phyloP scores from a whole-genome alignment of 1,140 invertebrate genomes.

The Nylanderia fulva region DNA sequence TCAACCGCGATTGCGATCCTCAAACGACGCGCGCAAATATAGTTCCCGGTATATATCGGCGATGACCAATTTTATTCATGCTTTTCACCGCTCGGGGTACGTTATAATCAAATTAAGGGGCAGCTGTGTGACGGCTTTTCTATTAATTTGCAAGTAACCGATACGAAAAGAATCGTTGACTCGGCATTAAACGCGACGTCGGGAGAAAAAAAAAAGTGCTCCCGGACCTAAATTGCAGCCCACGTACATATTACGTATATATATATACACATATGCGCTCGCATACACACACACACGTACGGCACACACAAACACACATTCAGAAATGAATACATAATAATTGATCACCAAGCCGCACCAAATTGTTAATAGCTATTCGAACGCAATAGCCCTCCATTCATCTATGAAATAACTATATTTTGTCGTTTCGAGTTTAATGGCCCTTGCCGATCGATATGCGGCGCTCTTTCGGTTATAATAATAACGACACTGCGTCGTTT shows the following conservation, averaged over 20 bases:
- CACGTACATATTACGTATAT: not conserved
- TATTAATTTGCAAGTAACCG: constrained; percentile 33
- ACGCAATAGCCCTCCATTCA: constrained; percentile 57
- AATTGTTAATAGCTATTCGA: constrained; percentile 56
- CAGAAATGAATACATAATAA: constrained; percentile 43
- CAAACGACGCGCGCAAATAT: constrained; percentile 22
- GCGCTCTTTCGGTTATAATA: constrained; percentile 61
- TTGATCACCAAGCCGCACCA: constrained; percentile 40
- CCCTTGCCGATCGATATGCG: constrained; percentile 43
- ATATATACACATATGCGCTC: too few species aligned
- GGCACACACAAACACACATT: not conserved
- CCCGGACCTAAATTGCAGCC: not conserved
- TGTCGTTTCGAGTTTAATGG: constrained; percentile 62
- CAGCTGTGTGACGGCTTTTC: constrained; percentile 7
- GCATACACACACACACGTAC: too few species aligned
- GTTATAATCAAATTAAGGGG: constrained; percentile 20
- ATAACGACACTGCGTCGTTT: constrained; percentile 66
- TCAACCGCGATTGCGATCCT: constrained; percentile 11
- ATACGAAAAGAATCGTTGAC: constrained; percentile 32
- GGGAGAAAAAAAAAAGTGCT: not conserved
- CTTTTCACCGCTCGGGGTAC: not conserved
- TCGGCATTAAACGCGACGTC: not conserved
- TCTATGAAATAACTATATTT: constrained; percentile 63
- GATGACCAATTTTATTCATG: constrained; percentile 23
- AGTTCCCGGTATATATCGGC: constrained; percentile 5